Conservation (phyloP, 2,797 vertebrate species). For the Dicrostonyx torquatus region DNA sequence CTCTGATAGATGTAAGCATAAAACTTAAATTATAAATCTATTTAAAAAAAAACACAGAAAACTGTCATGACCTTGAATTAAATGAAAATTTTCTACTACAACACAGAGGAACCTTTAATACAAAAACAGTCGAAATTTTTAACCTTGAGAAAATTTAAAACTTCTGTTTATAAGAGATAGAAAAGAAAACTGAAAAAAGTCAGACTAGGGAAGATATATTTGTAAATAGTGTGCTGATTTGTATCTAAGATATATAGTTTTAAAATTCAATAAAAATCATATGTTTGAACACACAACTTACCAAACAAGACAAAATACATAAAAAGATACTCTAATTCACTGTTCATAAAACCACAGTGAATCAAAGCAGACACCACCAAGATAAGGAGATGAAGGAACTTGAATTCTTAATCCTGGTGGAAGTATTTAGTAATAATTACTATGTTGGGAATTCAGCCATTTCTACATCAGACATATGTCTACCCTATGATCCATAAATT, state of each 20-base stretch:
- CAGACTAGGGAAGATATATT: background rate
- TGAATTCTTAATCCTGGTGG: background rate
- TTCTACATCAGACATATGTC: background rate
- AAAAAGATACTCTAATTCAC: background rate
- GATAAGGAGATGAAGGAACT: background rate
- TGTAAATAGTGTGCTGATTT: background rate
- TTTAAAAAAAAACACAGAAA: background rate
- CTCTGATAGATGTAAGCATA: background rate
- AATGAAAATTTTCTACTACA: background rate
- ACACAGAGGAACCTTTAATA: background rate
- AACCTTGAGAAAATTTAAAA: slow-evolving; percentile 23
- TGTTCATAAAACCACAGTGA: slow-evolving; percentile 16
- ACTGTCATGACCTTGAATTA: background rate
- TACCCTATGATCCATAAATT: background rate
- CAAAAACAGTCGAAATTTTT: background rate
- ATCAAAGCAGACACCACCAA: background rate
- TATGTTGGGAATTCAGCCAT: background rate
- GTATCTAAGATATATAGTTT: background rate
- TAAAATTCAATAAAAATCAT: background rate
- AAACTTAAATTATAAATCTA: background rate
- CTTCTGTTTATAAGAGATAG: background rate
- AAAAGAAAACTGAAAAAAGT: background rate
- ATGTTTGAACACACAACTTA: background rate
- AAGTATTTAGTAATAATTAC: background rate
- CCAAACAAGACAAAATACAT: background rate